A percentile compares a stretch with the other conserved stretches of the same genome.
Evolutionary conservation across 2,888 invertebrate genomes (phyloP).

Genomic region (Mimas tiliae): DNA sequence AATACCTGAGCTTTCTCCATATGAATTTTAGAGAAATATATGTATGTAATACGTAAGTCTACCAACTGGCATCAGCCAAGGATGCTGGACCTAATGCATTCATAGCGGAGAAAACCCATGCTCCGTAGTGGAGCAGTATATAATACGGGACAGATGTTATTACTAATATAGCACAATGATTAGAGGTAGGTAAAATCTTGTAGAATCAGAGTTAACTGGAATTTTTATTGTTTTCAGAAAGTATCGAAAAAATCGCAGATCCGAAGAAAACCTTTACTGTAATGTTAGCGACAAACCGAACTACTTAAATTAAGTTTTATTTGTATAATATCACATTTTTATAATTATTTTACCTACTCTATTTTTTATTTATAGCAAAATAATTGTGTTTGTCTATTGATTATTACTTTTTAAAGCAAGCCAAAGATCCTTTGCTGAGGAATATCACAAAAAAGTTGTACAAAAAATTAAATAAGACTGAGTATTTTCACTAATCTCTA

Average conservation of each 20-base stretch:
- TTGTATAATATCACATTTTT: not conserved
- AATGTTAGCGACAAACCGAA: not conserved
- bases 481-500: not conserved
- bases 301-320: not conserved
- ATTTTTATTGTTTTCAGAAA: slow-evolving; percentile 1
- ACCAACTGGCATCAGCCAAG: too few relatives aligned
- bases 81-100: too few relatives aligned
- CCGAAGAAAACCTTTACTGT: not conserved
- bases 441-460: slow-evolving; percentile 15
- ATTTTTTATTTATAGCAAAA: not conserved
- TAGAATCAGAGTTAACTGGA: not conserved
- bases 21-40: too few relatives aligned
- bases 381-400: not conserved
- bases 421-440: slow-evolving; percentile 8
- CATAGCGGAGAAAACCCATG: too few relatives aligned
- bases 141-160: too few relatives aligned
- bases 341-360: not conserved
- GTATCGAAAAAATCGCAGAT: not conserved
- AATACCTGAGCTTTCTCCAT: too few relatives aligned
- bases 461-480: slow-evolving; percentile 22
- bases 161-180: too few relatives aligned
- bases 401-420: not conserved
- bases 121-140: too few relatives aligned
- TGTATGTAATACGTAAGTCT: too few relatives aligned
- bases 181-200: too few relatives aligned